phyloP scores from a whole-genome alignment of 1,140 invertebrate genomes.

The Drosophila nasuta region DNA sequence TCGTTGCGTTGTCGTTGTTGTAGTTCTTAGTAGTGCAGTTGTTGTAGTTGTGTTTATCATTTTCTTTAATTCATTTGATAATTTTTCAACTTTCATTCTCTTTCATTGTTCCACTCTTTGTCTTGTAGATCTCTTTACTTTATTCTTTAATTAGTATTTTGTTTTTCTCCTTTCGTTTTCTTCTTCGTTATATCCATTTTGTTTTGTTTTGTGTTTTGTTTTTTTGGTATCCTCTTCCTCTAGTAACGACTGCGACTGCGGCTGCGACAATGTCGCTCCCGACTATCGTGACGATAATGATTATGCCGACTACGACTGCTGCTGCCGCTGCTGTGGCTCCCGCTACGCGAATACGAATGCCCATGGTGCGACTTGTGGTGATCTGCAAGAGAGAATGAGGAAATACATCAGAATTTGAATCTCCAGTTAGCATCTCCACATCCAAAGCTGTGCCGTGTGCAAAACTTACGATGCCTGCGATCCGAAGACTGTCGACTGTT shows the following conservation, averaged over 20 bases:
- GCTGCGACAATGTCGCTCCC: constrained; percentile 71
- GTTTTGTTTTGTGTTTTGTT: neutral
- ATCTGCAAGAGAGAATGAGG: constrained; percentile 47
- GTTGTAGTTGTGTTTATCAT: neutral
- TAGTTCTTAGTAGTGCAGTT: constrained; percentile 11
- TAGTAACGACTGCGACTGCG: constrained; percentile 74
- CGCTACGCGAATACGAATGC: constrained; percentile 77
- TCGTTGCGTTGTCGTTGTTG: constrained; percentile 18
- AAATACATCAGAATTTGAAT: neutral
- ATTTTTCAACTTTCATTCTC: constrained; percentile 14
- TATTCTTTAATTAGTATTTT: neutral
- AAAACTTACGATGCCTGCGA: constrained; percentile 77
- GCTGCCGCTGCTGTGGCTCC: constrained; percentile 53
- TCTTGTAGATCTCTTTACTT: no score
- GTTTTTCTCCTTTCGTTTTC: neutral
- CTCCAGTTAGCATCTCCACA: no score
- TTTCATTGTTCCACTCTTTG: neutral
- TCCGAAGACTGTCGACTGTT: constrained; percentile 68
- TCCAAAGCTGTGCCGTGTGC: constrained; percentile 24
- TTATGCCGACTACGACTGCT: constrained; percentile 64
- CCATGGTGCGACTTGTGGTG: constrained; percentile 79
- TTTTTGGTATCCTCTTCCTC: constrained; percentile 44
- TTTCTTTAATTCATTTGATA: constrained; percentile 2
- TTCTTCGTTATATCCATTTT: neutral
- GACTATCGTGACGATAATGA: constrained; percentile 73